A percentile compares a stretch with the other conserved stretches of the same genome.
Evolutionary conservation across 2,113 vertebrate genomes (phyloP).

Genomic region (Mormyrus iriodes): DNA sequence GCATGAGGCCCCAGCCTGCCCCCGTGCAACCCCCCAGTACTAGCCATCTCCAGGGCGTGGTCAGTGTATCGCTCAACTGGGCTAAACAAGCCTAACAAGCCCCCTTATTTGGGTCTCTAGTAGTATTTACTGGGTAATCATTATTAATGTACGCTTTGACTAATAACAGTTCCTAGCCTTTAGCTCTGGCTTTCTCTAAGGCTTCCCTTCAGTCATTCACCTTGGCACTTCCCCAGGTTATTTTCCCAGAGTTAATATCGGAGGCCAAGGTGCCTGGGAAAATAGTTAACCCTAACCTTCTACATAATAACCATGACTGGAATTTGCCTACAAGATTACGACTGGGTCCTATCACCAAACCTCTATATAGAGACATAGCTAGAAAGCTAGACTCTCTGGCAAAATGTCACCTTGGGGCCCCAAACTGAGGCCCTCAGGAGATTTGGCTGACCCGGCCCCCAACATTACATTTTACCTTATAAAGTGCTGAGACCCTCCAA

Average conservation of each 20-base stretch:
- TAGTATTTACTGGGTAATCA: neutral
- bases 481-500: neutral
- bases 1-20: neutral
- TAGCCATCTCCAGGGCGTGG: neutral
- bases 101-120: neutral
- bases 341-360: neutral
- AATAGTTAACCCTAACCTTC: neutral
- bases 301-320: neutral
- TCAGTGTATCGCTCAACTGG: neutral
- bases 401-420: neutral
- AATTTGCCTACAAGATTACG: neutral
- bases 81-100: neutral
- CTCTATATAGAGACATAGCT: neutral
- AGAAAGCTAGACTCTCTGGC: neutral
- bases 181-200: neutral
- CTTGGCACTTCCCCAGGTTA: neutral
- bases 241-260: neutral
- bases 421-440: neutral
- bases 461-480: neutral
- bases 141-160: conserved; percentile 5
- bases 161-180: neutral
- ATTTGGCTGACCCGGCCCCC: neutral
- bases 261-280: neutral
- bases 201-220: neutral
- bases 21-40: neutral